These are phyloP conservation scores for Scaptomyza pallida DNA, from an alignment of 1,140 invertebrate species.

Conservation along the genomic window DNA sequence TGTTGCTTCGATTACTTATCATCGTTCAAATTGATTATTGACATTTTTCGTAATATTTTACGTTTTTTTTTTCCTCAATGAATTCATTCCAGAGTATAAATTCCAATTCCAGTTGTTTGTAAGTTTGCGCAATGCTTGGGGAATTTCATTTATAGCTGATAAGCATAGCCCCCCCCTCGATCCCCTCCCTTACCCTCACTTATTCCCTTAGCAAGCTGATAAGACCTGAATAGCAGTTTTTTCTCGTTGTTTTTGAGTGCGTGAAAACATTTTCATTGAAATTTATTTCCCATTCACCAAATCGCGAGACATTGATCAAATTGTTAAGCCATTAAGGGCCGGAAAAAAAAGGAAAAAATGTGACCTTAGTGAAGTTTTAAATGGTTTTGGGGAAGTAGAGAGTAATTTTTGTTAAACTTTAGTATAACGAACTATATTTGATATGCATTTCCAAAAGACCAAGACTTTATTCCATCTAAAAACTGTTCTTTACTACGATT, in stretches of 20 bases:
- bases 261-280: constrained; percentile 19
- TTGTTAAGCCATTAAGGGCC: constrained; percentile 26
- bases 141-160: constrained; percentile 25
- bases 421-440: no score
- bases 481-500: no score
- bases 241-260: no score
- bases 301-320: constrained; percentile 30
- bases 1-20: constrained; percentile 58
- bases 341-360: no score
- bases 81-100: constrained; percentile 14
- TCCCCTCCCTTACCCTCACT: background rate
- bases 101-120: background rate
- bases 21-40: constrained; percentile 68
- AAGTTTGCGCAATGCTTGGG: constrained; percentile 15
- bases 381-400: background rate
- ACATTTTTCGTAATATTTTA: constrained; percentile 51
- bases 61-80: constrained; percentile 7
- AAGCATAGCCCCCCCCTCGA: background rate
- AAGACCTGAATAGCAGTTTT: constrained; percentile 11
- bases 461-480: no score
- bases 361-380: no score
- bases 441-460: no score
- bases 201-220: constrained; percentile 1
- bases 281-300: constrained; percentile 26
- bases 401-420: background rate